Percentiles rank a stretch among this genome's conserved stretches.
Evolutionary conservation across 2,797 vertebrate species (phyloP).

Genomic region (Distichodus sexfasciatus): DNA sequence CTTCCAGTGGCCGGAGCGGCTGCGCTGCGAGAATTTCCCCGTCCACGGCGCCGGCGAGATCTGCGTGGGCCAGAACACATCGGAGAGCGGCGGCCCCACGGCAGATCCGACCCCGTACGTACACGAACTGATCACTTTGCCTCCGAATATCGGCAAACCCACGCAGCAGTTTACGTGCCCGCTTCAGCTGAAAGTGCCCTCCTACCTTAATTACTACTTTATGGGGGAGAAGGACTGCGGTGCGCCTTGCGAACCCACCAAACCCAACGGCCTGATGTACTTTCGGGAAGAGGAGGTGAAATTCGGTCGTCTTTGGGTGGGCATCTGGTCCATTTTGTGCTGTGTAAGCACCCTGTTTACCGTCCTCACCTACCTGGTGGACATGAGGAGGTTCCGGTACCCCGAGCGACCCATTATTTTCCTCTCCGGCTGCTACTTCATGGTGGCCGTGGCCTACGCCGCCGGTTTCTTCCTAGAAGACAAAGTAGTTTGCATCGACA

Average conservation of each 20-base stretch:
- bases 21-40: slow-evolving; percentile 89
- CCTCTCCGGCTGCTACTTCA: slow-evolving; percentile 94
- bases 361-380: slow-evolving; percentile 93
- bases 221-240: slow-evolving; percentile 94
- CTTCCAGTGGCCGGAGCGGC: slow-evolving; percentile 92
- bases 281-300: slow-evolving; percentile 93
- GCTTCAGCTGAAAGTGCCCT: slow-evolving; percentile 86
- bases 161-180: slow-evolving; percentile 86
- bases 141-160: slow-evolving; percentile 57
- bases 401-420: slow-evolving; percentile 97
- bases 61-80: slow-evolving; percentile 93
- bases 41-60: slow-evolving; percentile 88
- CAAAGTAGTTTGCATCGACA: slow-evolving; percentile 90
- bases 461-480: slow-evolving; percentile 94
- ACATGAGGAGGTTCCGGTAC: slow-evolving; percentile 94
- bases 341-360: slow-evolving; percentile 96
- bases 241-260: slow-evolving; percentile 88
- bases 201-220: slow-evolving; percentile 91
- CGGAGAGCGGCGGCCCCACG: slow-evolving; percentile 77
- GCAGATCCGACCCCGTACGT: slow-evolving; percentile 77
- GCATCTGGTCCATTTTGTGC: slow-evolving; percentile 94
- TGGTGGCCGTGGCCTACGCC: slow-evolving; percentile 94
- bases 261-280: slow-evolving; percentile 92
- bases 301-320: slow-evolving; percentile 94
- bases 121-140: slow-evolving; percentile 75